These are phyloP conservation scores for Megaustenia siamemsis DNA, from an alignment of 2,888 invertebrate genomes.

Conservation along the genomic window DNA sequence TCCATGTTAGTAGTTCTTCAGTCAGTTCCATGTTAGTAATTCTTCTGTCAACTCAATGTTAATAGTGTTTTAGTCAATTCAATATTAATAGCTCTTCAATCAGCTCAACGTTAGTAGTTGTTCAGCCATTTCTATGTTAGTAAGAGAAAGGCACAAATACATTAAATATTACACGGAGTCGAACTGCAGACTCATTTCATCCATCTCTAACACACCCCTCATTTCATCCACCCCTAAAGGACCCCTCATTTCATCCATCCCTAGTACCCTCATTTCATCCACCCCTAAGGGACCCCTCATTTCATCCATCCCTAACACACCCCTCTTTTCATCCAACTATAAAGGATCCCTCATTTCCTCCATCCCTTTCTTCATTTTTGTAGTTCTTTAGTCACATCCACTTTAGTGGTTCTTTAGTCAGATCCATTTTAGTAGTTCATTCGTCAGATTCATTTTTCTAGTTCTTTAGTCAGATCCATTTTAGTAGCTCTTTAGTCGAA, in stretches of 20 bases:
- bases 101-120: no score
- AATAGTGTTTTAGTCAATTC: no score
- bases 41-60: background rate
- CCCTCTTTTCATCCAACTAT: background rate
- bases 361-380: background rate
- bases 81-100: no score
- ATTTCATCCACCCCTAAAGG: background rate
- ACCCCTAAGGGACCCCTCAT: background rate
- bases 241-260: no score
- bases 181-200: no score
- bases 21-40: background rate
- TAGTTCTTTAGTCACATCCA: background rate
- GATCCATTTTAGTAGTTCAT: background rate
- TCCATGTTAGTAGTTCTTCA: no score
- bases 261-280: no score
- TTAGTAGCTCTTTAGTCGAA: background rate
- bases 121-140: no score
- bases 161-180: no score
- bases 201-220: background rate
- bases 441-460: background rate
- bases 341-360: background rate
- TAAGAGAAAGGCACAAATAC: no score
- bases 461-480: background rate
- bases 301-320: background rate
- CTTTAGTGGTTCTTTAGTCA: background rate